A percentile compares a stretch with the other conserved stretches of the same genome.
Conservation (phyloP, 2,113 vertebrate species). For the Pangasianodon gigas region DNA sequence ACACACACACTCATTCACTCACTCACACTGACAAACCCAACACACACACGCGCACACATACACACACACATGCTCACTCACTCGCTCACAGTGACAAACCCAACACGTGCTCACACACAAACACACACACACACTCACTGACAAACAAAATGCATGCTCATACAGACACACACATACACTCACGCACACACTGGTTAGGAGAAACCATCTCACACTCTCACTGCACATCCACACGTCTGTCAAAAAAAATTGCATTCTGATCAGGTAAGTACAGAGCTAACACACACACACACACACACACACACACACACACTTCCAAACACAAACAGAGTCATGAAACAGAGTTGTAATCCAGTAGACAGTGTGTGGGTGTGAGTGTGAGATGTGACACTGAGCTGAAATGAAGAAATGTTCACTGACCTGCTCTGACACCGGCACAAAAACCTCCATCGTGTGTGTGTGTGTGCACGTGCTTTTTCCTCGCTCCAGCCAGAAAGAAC, state of each 20-base stretch:
- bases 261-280: not conserved
- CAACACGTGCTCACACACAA: too few species aligned
- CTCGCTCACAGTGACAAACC: not conserved
- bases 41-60: too few species aligned
- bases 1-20: not conserved
- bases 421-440: constrained; percentile 38
- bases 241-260: not conserved
- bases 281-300: not conserved
- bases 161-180: not conserved
- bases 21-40: not conserved
- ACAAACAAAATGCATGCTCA: not conserved
- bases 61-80: not conserved
- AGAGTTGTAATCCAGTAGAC: not conserved
- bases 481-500: constrained; percentile 12
- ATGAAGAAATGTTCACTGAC: constrained; percentile 45
- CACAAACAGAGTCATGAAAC: not conserved
- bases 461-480: not conserved
- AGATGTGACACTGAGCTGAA: not conserved
- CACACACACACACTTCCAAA: not conserved
- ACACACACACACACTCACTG: not conserved
- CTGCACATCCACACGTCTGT: not conserved
- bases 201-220: not conserved
- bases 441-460: constrained; percentile 29
- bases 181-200: not conserved
- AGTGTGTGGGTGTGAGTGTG: not conserved